A percentile compares a stretch with the other conserved stretches of the same genome.
Evolutionary conservation across 1,140 invertebrate species (phyloP).

Genomic region (Drosophila busckii): DNA sequence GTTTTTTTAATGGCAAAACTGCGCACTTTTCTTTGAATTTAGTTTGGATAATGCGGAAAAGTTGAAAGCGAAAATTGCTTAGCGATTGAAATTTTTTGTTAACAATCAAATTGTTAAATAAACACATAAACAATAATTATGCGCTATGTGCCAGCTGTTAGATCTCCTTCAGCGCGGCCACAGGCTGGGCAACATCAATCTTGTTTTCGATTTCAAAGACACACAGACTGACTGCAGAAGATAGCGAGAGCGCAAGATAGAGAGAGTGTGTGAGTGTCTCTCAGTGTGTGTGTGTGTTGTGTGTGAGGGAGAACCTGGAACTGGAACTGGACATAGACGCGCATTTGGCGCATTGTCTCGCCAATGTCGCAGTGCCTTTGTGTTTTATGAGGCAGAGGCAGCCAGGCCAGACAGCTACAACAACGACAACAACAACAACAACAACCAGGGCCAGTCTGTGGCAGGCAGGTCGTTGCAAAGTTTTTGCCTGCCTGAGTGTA

Average conservation of each 20-base stretch:
- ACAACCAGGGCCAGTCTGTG: not conserved
- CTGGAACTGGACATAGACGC: slow-evolving; percentile 19
- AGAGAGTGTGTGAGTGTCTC: not conserved
- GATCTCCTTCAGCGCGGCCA: slow-evolving; percentile 35
- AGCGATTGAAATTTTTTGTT: slow-evolving; percentile 32
- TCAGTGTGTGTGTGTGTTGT: too few relatives aligned
- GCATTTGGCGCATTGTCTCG: slow-evolving; percentile 55
- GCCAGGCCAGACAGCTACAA: slow-evolving; percentile 42
- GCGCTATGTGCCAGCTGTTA: slow-evolving; percentile 48
- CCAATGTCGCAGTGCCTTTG: slow-evolving; percentile 47
- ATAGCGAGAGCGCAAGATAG: not conserved
- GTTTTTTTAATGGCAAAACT: slow-evolving; percentile 35
- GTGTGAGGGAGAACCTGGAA: slow-evolving; percentile 20
- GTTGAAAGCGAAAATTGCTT: slow-evolving; percentile 54
- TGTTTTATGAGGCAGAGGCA: slow-evolving; percentile 67
- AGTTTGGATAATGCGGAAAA: slow-evolving; percentile 44
- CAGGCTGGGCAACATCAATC: slow-evolving; percentile 56
- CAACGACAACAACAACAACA: slow-evolving; percentile 9
- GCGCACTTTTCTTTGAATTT: slow-evolving; percentile 35
- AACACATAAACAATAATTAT: slow-evolving; percentile 53
- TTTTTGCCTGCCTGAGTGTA: slow-evolving; percentile 20
- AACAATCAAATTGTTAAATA: slow-evolving; percentile 41
- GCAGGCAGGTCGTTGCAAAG: slow-evolving; percentile 37
- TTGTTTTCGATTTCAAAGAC: slow-evolving; percentile 73
- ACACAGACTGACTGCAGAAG: slow-evolving; percentile 41